Evolutionary conservation across 2,797 vertebrate genomes (phyloP), one percentile per base, ranked within the genome.

Genomic region (Dromococcyx pavoninus): DNA sequence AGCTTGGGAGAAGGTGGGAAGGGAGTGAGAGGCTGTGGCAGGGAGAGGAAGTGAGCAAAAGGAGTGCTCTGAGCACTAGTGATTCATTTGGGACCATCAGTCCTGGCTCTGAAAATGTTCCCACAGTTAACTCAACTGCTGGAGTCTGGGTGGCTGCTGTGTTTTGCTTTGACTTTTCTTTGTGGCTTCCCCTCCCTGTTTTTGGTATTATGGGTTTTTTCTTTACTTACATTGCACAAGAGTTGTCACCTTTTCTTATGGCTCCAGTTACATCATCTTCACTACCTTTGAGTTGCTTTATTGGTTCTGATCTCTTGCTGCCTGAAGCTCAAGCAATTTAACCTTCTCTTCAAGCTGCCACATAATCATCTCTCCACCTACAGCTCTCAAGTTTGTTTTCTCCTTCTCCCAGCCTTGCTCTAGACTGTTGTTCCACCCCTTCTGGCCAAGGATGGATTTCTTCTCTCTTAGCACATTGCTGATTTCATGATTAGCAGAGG

Each of bases 281-380:
- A 72, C 30, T 74, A 7, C 32, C 37, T 81, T n/a, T 43, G 23
- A 70, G 23, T 37, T 77, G 35, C 25, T 67, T 90, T 90, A 46
- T 77, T 64, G 61, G 41, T 53, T 73, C 43, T 91, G 32, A 8
- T 58, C 9, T 65, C n/a, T 58, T 76, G 33, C 70, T 86, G 56
- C 33, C 79, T 46, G 54, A 77, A 89, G 66, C 56, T 90, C 76
- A 79, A 61, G 70, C 77, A 84, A 25, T 81, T 95, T 79, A 91
- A 86, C 73, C 43, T 75, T 91, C 18, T 48, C 25, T 80, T 88
- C 62, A 92, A 46, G 48, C 56, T 94, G 74, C 62, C 51, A 35
- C 35, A 10, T 88, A 93, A 93, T 89, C 58, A 8, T 67, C 19
- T 57, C 25, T 89, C 23, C 39, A 60, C 43, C 62, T 70, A 30